Evolutionary conservation across 2,888 invertebrate genomes (phyloP).

Genomic region (Rhagophthalmus giganteus): DNA sequence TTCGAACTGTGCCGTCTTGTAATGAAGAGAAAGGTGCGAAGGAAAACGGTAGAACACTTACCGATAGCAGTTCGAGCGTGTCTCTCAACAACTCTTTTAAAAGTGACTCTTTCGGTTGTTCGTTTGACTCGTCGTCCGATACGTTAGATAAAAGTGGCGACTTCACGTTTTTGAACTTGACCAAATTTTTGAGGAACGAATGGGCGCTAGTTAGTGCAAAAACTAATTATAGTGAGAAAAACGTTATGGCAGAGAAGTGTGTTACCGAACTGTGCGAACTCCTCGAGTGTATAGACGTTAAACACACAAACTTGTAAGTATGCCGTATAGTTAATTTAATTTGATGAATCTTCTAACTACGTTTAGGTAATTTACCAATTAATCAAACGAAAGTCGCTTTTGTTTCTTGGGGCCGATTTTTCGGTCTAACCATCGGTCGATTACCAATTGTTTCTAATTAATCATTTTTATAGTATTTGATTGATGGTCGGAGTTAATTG

Average conservation of each 20-base stretch:
- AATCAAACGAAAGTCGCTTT: too few relatives aligned
- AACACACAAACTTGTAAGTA: conserved; percentile 88
- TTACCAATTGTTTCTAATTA: too few relatives aligned
- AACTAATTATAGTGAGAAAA: conserved; percentile 30
- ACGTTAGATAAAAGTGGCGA: conserved; percentile 29
- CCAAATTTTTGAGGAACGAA: conserved; percentile 34
- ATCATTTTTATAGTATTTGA: too few relatives aligned
- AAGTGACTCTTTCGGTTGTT: conserved; percentile 19
- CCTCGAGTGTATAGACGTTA: conserved; percentile 74
- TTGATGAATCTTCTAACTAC: not conserved
- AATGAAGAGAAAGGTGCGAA: conserved; percentile 6
- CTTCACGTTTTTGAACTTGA: conserved; percentile 38
- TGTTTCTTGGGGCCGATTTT: too few relatives aligned
- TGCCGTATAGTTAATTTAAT: not conserved
- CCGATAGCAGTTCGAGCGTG: conserved; percentile 13
- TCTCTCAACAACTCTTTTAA: conserved; percentile 14
- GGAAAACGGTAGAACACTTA: conserved; percentile 2
- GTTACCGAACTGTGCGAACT: conserved; percentile 66
- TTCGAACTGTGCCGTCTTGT: not conserved
- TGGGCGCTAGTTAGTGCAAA: conserved; percentile 26
- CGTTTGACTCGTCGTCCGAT: conserved; percentile 14
- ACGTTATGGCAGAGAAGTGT: conserved; percentile 54
- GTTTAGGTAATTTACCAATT: too few relatives aligned
- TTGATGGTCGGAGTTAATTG: too few relatives aligned
- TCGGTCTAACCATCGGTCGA: too few relatives aligned